Evolutionary conservation across 2,797 vertebrate species (phyloP), one percentile per base, ranked within the genome.

Genomic region (Numenius phaeopus): DNA sequence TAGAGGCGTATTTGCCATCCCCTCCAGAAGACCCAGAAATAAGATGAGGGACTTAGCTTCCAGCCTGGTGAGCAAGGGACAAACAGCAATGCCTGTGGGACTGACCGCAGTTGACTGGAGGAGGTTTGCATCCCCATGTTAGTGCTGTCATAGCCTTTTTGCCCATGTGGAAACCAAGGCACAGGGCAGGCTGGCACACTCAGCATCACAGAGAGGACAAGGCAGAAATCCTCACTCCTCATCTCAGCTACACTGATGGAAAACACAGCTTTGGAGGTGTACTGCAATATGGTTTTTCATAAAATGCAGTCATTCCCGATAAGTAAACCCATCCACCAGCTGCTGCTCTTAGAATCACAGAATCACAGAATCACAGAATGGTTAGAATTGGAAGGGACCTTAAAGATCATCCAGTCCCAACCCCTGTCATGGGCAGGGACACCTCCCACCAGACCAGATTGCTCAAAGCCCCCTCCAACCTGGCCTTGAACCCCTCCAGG

Each of bases 1-100:
- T 0, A 1, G 54, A 27, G 40, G 0, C 15, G 58, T 16, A 42
- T 32, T 9, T 39, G 34, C 62, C 54, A 13, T 3, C 26, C 47
- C n/a, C 55, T 46, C 7, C 20, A 11, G 37, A 18, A 72, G 69
- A 27, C 19, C 7, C 47, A n/a, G 64, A 44, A 14, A 26, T 4
- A 27, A 46, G n/a, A 34, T 0, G 1, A 54, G 37, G 9, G 32
- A 71, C 85, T 39, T 0, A 0, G 34, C 17, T 61, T 27, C 37
- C 40, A 69, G 39, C 15, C 44, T 3, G 0, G 13, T 6, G 32
- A 61, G 24, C 4, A 2, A 30, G 22, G 46, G 65, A 30, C 22
- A n/a, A 19, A 23, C 1, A 19, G 29, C n/a, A 42, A 17, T 1
- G n/a, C 21, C 66, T 14, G 23, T 5, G 32, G 71, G 58, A 59